Evolutionary conservation across 2,113 vertebrate species (phyloP).

Genomic region (Eleginops maclovinus): DNA sequence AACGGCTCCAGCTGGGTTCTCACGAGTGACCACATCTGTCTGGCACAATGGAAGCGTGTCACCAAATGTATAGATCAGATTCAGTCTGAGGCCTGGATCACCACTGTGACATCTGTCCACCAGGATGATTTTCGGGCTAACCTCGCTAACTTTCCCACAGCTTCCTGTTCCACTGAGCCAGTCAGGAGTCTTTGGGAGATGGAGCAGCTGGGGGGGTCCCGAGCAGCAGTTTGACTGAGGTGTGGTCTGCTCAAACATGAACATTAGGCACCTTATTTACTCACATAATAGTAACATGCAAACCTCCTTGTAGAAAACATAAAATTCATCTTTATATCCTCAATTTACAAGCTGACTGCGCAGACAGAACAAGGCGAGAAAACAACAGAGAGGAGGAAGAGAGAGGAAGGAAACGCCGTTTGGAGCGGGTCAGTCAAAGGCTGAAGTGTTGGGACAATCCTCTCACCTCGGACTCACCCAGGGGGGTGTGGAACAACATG

Average conservation of each 20-base stretch:
- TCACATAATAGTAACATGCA: conserved; percentile 86
- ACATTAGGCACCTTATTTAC: conserved; percentile 88
- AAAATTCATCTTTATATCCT: conserved; percentile 66
- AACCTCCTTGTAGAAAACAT: conserved; percentile 82
- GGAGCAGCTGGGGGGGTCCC: conserved; percentile 50
- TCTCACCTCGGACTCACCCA: background rate
- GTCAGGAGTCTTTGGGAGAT: conserved; percentile 12
- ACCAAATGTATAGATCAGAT: background rate
- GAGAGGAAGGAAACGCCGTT: conserved; percentile 5
- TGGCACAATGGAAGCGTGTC: conserved; percentile 30
- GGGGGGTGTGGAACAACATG: conserved; percentile 5
- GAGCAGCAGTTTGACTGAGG: conserved; percentile 65
- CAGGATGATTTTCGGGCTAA: background rate
- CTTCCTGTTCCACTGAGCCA: conserved; percentile 29
- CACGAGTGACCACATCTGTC: conserved; percentile 15
- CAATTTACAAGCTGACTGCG: conserved; percentile 72
- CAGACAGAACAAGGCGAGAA: conserved; percentile 68
- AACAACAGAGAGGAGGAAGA: conserved; percentile 47
- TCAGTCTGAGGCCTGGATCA: background rate
- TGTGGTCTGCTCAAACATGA: conserved; percentile 86
- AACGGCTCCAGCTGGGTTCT: conserved; percentile 45
- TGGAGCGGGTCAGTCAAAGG: conserved; percentile 62
- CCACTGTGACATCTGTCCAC: too few species aligned
- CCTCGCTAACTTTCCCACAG: background rate
- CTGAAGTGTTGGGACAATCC: conserved; percentile 33